These are phyloP conservation scores for Noctua pronuba DNA, from an alignment of 2,888 invertebrate species.

Conservation along the genomic window DNA sequence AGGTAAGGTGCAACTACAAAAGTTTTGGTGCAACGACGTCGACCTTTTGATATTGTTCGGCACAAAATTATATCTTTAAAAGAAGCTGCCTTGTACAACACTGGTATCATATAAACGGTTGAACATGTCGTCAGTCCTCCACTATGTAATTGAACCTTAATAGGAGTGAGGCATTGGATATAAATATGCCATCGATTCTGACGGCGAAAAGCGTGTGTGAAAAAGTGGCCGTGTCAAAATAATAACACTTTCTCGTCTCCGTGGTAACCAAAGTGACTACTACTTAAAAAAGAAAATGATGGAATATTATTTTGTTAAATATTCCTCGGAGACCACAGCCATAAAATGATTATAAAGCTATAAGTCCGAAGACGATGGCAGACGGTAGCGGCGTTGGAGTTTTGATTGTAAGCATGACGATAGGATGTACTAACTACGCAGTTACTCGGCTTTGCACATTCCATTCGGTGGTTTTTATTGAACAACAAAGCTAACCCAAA, in stretches of 20 bases:
- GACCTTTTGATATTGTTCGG: neutral
- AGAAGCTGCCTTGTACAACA: neutral
- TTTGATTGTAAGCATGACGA: neutral
- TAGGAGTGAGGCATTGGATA: neutral
- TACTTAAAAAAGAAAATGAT: neutral
- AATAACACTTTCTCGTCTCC: neutral
- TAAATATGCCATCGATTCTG: neutral
- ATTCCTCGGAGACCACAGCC: neutral
- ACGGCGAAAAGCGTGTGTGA: neutral
- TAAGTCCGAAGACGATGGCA: neutral
- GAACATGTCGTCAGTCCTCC: neutral
- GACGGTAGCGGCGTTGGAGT: neutral
- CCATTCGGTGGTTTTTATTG: neutral
- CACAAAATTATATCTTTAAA: neutral
- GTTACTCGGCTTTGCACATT: neutral
- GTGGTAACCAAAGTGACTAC: neutral
- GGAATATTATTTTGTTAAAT: neutral
- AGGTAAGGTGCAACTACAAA: neutral
- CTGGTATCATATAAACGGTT: neutral
- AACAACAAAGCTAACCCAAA: neutral
- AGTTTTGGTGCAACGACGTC: too few relatives aligned
- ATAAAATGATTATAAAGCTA: neutral
- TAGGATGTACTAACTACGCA: neutral
- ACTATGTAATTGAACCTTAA: neutral
- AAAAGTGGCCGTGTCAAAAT: neutral